Evolutionary conservation across 1,140 invertebrate species (phyloP), one percentile per base, ranked within the genome.

Genomic region (Pectinophora gossypiella): DNA sequence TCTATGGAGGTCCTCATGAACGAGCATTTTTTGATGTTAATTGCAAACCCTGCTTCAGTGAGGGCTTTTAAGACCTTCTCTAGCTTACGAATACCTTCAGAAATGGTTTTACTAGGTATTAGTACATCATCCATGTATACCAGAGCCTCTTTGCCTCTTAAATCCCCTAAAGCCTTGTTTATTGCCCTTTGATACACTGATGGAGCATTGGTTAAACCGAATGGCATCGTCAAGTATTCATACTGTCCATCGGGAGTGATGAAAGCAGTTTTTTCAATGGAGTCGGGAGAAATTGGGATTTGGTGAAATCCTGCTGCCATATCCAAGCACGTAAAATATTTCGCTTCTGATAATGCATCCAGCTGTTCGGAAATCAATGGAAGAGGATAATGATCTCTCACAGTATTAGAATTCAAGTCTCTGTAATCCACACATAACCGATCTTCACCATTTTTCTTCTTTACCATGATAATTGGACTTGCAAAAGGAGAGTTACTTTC

Each of bases 301-400:
- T 72, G 68, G 12, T 61, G 56, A 51, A 72, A 76, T 2, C 58
- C 67, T 27, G 62, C 44, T 18, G 54, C 54, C 18, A 72, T 58
- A 53, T 72, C 60, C 0, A 74, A n/a, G 3, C 20, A 9, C 12
- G 40, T 50, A 54, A 75, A 78, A 51, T 60, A 64, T 10, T 48
- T 47, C 40, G 57, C 52, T 5, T 55, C 6, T 59, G 47, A 50
- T 46, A 70, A n/a, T 51, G 40, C 19, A 13, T 67, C 61, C 15
- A 70, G 20, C 47, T 60, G 62, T 16, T 89, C 85, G 12, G 89
- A 78, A 15, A 91, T 88, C 3, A 68, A 40, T 0, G 89, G 89
- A 10, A 90, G 57, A 27, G 64, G 45, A 48, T 51, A 44, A 47
- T 66, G 35, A 45, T 20, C 45, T 27, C 16, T 32, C 2, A 48